Base-by-base conservation (phyloP, 92 coral and sea anemone genomes). In the Isaurus tuberculatus region DNA sequence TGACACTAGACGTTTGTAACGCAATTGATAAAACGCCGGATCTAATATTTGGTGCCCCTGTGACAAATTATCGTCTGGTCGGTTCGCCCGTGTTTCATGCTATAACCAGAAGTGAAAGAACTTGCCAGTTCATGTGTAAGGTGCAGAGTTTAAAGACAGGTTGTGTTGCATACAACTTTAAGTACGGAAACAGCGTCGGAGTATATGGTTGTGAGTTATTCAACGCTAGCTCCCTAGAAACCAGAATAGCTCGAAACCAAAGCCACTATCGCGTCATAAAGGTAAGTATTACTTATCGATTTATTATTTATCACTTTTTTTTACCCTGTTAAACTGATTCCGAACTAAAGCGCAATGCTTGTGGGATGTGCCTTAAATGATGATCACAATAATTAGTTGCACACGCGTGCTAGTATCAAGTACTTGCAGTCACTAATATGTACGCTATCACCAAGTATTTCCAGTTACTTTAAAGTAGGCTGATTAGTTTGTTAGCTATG, bases 81-180 rank as follows among this genome's bases (percentile, higher is more conserved):
- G 73, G 73, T 68, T 33, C 73, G 28, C 73, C 73, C 36, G 73
- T 68, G 27, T 11, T 19, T 13, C 51, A 68, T 28, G 28, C 22
- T 23, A 1, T 30, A 26, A 68, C 73, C 42, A 31, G 36, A 13
- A 16, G 36, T 19, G 73, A 68, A 31, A 36, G 29, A 34, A 68
- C 73, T 14, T 68, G 73, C 5, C 73, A 68, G 25, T 36, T 33
- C 73, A 49, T 25, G 3, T 68, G 73, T 49, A 68, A 68, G 49
- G 73, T 68, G 73, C 48, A 33, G 49, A 68, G 73, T 20, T 68
- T 68, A 68, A 36, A 15, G 73, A 68, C 73, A n/a, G 73, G 73
- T 32, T 68, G 73, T 68, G 73, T 16, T 13, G 73, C 73, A 33
- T 68, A 68, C 49, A 68, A 68, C 73, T 33, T 34, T 20, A 68